A percentile compares a stretch with the other conserved stretches of the same genome.
phyloP scores from a whole-genome alignment of 2,113 vertebrate genomes.

The Corythornis cristatus region DNA sequence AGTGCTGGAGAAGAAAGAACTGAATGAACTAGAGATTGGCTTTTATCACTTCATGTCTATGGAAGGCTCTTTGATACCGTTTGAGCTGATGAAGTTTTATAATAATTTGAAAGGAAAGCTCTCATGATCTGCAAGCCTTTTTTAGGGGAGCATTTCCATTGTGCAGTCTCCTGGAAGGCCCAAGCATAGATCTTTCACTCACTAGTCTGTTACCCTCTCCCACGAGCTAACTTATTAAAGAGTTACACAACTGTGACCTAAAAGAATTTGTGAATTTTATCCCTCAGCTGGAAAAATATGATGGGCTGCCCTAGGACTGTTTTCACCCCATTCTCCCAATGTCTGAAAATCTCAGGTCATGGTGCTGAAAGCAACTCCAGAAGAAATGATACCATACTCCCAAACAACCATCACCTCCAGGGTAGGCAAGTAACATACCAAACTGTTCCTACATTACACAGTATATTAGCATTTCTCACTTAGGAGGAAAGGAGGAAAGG shows the following conservation, averaged over 20 bases:
- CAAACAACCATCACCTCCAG: background rate
- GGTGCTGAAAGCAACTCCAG: background rate
- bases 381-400: background rate
- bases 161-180: background rate
- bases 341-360: background rate
- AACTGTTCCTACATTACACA: background rate
- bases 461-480: background rate
- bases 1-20: background rate
- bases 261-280: background rate
- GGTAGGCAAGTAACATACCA: accelerated
- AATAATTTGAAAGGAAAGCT: background rate
- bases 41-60: background rate
- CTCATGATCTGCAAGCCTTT: background rate
- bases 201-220: background rate
- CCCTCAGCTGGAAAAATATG: background rate
- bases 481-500: background rate
- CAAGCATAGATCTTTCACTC: background rate
- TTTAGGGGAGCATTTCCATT: background rate
- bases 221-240: background rate
- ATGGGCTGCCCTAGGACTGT: background rate
- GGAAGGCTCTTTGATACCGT: background rate
- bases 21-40: background rate
- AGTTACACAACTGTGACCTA: background rate
- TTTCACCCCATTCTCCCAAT: background rate
- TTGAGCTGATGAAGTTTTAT: background rate